These are phyloP conservation scores for Caradrina kadenii DNA, from an alignment of 2,888 invertebrate genomes.

Conservation along the genomic window DNA sequence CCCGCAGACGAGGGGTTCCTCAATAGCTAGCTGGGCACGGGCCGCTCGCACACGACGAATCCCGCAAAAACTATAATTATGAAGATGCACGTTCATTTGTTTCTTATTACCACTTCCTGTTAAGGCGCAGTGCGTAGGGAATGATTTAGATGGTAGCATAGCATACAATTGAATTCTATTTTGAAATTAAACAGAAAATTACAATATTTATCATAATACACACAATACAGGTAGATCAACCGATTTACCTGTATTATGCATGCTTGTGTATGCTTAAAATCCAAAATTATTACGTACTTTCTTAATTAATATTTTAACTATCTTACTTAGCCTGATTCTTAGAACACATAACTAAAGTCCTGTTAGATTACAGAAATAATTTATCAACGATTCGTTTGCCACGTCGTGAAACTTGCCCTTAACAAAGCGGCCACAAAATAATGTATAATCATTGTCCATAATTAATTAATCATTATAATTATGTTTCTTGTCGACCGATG, in stretches of 20 bases:
- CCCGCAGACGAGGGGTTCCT: conserved; percentile 26
- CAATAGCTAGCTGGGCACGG: conserved; percentile 30
- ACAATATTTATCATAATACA: too few species aligned
- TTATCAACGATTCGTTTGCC: not conserved
- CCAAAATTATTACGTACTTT: not conserved
- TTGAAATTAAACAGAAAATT: not conserved
- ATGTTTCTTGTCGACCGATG: conserved; percentile 61
- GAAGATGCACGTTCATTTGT: conserved; percentile 34
- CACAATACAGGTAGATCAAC: too few species aligned
- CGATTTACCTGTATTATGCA: too few species aligned
- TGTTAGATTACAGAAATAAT: not conserved
- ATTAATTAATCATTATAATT: conserved; percentile 62
- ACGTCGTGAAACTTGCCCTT: conserved; percentile 25
- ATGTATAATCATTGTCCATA: conserved; percentile 31
- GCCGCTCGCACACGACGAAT: conserved; percentile 65
- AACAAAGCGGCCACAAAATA: conserved; percentile 14
- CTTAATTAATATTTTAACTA: too few species aligned
- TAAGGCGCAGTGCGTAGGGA: conserved; percentile 23
- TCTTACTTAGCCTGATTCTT: not conserved
- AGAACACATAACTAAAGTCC: not conserved
- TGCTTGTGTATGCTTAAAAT: too few species aligned
- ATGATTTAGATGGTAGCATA: conserved; percentile 9
- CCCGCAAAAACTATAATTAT: conserved; percentile 61
- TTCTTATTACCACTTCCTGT: conserved; percentile 42
- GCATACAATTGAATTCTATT: too few species aligned